phyloP scores from a whole-genome alignment of 1,140 invertebrate genomes.

The Zaprionus camerounensis region DNA sequence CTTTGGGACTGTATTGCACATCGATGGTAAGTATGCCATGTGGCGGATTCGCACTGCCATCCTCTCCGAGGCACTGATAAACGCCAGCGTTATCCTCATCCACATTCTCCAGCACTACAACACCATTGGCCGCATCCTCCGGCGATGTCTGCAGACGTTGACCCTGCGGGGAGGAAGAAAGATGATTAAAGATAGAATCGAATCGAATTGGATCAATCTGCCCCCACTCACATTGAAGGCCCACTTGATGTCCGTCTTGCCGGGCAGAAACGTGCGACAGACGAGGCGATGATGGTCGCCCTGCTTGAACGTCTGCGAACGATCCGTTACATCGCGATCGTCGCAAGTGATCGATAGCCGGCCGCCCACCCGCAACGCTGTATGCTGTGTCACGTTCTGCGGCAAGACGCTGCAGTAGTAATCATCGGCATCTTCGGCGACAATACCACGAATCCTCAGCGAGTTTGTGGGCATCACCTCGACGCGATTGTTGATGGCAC shows the following conservation, averaged over 20 bases:
- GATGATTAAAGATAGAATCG: neutral
- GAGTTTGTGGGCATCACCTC: constrained; percentile 70
- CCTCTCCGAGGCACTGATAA: constrained; percentile 78
- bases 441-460: constrained; percentile 52
- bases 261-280: constrained; percentile 61
- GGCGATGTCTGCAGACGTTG: constrained; percentile 47
- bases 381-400: constrained; percentile 59
- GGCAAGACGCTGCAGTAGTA: constrained; percentile 77
- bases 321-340: constrained; percentile 77
- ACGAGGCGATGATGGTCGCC: constrained; percentile 73
- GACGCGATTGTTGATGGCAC: constrained; percentile 47
- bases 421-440: constrained; percentile 64
- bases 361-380: constrained; percentile 55
- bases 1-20: constrained; percentile 74
- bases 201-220: neutral
- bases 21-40: constrained; percentile 72
- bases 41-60: constrained; percentile 61
- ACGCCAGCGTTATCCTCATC: constrained; percentile 69
- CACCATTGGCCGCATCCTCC: constrained; percentile 53
- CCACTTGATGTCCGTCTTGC: constrained; percentile 69
- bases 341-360: constrained; percentile 71
- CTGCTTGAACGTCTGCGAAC: constrained; percentile 75
- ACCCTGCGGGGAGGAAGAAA: constrained; percentile 46
- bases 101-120: constrained; percentile 60
- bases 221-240: constrained; percentile 73